Base-by-base conservation (phyloP, 2,888 invertebrate genomes). In the Macropis europaea region DNA sequence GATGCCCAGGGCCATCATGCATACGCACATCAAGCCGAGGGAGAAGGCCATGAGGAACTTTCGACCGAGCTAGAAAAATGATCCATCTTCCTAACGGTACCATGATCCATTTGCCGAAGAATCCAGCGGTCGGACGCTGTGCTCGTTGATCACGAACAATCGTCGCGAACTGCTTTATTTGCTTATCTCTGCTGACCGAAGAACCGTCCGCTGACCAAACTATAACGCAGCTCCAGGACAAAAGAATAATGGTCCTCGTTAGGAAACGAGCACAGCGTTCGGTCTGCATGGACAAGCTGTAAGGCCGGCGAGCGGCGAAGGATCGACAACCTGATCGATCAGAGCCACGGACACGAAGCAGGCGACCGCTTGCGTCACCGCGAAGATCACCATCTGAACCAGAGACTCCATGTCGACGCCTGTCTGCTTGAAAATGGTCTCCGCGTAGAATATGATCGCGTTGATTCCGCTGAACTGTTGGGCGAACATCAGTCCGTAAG, bases 381-480 rank as follows among this genome's bases (percentile, higher is more conserved):
- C 97, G 54, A 73, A 48, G 38, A 73, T 40, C 36, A 73, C 72
- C 57, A 64, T 43, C 50, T 82, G 82, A 11, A 77, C 4, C 40
- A 78, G 40, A 2, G 81, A 0, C 95, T 93, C 73, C 72, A 83
- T 57, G 3, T 73, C 36, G 3, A 72, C 0, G 94, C 93, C 93
- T 22, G 95, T 93, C 60, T 92, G 92, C 67, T 91, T 86, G 90
- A 97, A 97, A 76, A 97, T 97, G 22, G 92, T 90, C 0, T 93
- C 93, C 0, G 95, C 93, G 85, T 95, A 96, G 89, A 96, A 95
- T 79, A 96, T 94, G 9, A 96, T 94, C 0, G 95, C 95, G 85
- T 96, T 96, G 66, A 96, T 93, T 45, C 96, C 96, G 76, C 94
- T 93, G 73, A 97, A 91, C 89, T 97, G 97, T 86, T 97, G 97